phyloP scores from a whole-genome alignment of 1,140 invertebrate species.

The Campodea augens region DNA sequence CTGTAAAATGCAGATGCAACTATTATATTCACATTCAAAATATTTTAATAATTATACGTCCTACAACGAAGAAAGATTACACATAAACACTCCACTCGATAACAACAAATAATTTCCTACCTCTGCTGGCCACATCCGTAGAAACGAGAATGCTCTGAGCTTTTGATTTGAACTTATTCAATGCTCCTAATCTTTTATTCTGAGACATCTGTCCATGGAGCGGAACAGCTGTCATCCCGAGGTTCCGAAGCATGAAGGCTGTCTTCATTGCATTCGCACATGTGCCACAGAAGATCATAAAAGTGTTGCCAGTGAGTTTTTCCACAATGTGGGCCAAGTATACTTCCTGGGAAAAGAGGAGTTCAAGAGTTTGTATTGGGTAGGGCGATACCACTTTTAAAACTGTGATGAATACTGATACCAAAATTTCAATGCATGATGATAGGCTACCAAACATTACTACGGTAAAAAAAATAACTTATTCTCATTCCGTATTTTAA shows the following conservation, averaged over 20 bases:
- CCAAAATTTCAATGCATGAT: no score
- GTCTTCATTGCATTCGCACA: slow-evolving; percentile 79
- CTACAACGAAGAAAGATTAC: neutral
- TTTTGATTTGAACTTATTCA: slow-evolving; percentile 86
- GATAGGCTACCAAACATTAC: no score
- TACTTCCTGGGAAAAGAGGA: slow-evolving; percentile 60
- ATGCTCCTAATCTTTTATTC: slow-evolving; percentile 71
- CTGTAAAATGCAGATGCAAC: neutral
- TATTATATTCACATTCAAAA: neutral
- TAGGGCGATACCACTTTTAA: no score
- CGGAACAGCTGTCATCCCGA: slow-evolving; percentile 80
- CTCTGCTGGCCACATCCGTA: slow-evolving; percentile 89
- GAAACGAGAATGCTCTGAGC: slow-evolving; percentile 75
- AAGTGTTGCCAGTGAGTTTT: slow-evolving; percentile 86
- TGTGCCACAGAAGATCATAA: slow-evolving; percentile 93
- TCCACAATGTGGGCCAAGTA: slow-evolving; percentile 93
- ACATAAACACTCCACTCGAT: neutral
- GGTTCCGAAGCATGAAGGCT: slow-evolving; percentile 67
- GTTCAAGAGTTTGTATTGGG: no score
- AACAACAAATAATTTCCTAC: slow-evolving; percentile 9
- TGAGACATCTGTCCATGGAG: slow-evolving; percentile 95
- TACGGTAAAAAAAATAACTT: no score
- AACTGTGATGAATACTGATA: no score
- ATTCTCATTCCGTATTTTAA: no score
- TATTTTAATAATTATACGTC: neutral